A percentile compares a stretch with the other conserved stretches of the same genome.
phyloP scores from a whole-genome alignment of 2,888 invertebrate genomes.

The Tetragonula carbonaria region DNA sequence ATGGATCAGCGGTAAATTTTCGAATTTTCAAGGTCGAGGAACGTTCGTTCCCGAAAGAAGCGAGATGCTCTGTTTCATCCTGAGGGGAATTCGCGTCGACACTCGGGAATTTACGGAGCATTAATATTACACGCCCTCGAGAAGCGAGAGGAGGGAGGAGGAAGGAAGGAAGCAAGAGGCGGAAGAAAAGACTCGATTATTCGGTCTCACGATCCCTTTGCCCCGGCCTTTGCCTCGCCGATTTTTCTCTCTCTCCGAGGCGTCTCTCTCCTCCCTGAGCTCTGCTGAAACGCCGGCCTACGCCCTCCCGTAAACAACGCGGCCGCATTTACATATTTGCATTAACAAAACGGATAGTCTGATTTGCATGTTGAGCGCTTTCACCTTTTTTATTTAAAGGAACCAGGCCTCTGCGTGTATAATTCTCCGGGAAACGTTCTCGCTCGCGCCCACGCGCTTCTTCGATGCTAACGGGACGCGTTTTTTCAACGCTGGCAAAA shows the following conservation, averaged over 20 bases:
- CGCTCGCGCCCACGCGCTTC: slow-evolving; percentile 23
- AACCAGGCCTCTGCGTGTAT: slow-evolving; percentile 44
- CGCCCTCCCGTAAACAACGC: slow-evolving; percentile 70
- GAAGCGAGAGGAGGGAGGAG: slow-evolving; percentile 25
- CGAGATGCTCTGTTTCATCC: neutral
- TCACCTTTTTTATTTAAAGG: slow-evolving; percentile 70
- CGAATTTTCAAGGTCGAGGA: neutral
- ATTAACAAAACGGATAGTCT: slow-evolving; percentile 75
- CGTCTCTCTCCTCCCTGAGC: neutral
- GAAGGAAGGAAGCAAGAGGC: slow-evolving; percentile 18
- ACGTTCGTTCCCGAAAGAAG: slow-evolving; percentile 1
- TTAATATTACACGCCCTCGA: slow-evolving; percentile 52
- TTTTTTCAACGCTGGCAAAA: neutral
- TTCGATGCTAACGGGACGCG: slow-evolving; percentile 38
- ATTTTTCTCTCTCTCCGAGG: slow-evolving; percentile 59
- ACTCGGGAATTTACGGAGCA: slow-evolving; percentile 48
- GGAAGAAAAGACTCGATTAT: slow-evolving; percentile 66
- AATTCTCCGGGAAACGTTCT: slow-evolving; percentile 55
- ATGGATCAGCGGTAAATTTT: too few species aligned
- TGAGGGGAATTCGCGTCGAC: slow-evolving; percentile 31
- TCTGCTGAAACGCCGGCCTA: slow-evolving; percentile 54
- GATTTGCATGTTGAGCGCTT: slow-evolving; percentile 74
- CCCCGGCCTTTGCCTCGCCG: slow-evolving; percentile 33
- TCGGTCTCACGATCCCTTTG: slow-evolving; percentile 63
- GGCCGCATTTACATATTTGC: slow-evolving; percentile 74